Evolutionary conservation across 2,113 vertebrate genomes (phyloP).

Genomic region (Chloroceryle aenea): DNA sequence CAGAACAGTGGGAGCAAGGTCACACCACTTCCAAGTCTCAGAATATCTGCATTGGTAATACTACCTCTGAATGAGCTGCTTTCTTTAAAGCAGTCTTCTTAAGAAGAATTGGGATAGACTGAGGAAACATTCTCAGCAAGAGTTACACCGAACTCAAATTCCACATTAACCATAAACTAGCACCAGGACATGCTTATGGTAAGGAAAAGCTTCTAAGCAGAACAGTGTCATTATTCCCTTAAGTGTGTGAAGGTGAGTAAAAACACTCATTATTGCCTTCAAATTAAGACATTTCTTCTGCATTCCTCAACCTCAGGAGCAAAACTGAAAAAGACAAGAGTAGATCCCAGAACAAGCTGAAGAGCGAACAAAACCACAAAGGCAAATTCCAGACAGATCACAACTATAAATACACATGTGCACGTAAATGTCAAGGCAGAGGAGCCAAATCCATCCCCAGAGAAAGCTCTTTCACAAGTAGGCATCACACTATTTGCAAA

Average conservation of each 20-base stretch:
- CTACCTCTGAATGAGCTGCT: background rate
- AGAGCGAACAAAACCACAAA: constrained; percentile 73
- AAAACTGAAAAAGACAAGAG: constrained; percentile 35
- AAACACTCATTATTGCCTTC: background rate
- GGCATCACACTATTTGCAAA: constrained; percentile 14
- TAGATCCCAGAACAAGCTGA: constrained; percentile 53
- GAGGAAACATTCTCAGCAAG: background rate
- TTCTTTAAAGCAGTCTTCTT: background rate
- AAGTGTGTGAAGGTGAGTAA: background rate
- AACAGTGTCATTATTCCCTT: background rate
- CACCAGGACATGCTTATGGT: background rate
- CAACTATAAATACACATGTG: constrained; percentile 72
- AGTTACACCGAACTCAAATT: background rate
- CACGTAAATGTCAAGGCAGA: constrained; percentile 70
- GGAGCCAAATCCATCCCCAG: constrained; percentile 56
- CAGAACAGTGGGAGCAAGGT: background rate
- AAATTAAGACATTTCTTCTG: background rate
- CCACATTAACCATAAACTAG: background rate
- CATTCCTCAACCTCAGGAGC: background rate
- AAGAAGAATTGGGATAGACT: background rate
- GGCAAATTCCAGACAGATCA: constrained; percentile 78
- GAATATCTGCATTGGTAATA: background rate
- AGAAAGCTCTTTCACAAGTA: constrained; percentile 38
- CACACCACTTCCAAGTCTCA: background rate
- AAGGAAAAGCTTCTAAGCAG: background rate